phyloP scores from a whole-genome alignment of 2,113 vertebrate genomes.

The Procavia capensis region DNA sequence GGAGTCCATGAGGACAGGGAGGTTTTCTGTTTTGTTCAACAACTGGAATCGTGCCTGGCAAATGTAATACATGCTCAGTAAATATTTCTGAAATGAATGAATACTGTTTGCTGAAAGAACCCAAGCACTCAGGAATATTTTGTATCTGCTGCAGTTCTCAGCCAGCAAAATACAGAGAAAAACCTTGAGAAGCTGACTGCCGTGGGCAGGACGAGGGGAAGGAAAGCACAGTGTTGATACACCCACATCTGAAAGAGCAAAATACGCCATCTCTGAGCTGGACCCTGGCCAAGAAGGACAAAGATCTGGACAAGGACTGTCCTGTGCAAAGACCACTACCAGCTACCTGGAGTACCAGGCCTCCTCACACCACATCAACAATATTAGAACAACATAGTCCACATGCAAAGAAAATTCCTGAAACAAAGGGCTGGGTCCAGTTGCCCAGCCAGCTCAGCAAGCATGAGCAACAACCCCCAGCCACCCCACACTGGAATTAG shows the following conservation, averaged over 20 bases:
- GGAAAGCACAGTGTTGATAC: not conserved
- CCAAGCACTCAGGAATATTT: not conserved
- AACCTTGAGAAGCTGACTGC: not conserved
- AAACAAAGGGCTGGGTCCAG: not conserved
- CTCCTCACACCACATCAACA: not conserved
- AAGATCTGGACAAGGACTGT: not conserved
- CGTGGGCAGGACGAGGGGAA: not conserved
- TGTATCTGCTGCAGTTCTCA: not conserved
- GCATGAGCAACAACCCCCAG: fast-evolving
- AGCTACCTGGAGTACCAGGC: too few relatives aligned
- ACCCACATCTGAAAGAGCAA: fast-evolving
- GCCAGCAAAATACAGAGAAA: not conserved
- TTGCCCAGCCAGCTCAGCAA: too few relatives aligned
- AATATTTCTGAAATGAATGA: not conserved
- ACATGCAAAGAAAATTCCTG: not conserved
- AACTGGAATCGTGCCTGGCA: not conserved
- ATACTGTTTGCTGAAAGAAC: not conserved
- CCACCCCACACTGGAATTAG: not conserved
- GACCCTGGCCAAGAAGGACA: not conserved
- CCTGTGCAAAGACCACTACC: not conserved
- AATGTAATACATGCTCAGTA: not conserved
- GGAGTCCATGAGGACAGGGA: not conserved
- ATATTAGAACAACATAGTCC: not conserved
- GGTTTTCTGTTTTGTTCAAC: not conserved
- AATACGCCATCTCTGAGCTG: not conserved